Percentiles rank a stretch among this genome's conserved stretches.
Conservation (phyloP, 1,140 invertebrate species). For the Lucilia cuprina region DNA sequence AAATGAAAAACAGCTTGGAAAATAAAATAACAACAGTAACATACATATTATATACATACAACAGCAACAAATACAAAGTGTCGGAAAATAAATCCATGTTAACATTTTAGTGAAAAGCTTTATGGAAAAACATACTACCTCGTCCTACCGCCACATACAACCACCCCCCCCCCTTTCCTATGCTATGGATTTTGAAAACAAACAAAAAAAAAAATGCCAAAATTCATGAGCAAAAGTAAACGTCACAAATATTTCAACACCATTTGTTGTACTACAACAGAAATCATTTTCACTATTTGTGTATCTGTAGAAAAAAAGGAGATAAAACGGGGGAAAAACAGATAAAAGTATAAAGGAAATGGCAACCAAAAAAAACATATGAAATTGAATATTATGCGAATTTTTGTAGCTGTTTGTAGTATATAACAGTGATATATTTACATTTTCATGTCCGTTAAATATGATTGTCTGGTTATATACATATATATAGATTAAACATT, state of each 20-base stretch:
- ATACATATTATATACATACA: background rate
- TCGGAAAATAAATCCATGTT: conserved; percentile 17
- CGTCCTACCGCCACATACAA: no score
- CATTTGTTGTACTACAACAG: background rate
- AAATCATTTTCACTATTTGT: background rate
- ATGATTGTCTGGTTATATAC: background rate
- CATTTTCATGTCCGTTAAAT: conserved; percentile 23
- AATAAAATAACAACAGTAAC: background rate
- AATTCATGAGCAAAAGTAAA: background rate
- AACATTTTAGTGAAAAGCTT: conserved; percentile 15
- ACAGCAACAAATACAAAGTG: conserved; percentile 9
- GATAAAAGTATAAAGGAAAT: background rate
- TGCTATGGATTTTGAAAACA: no score
- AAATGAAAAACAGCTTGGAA: background rate
- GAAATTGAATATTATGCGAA: background rate
- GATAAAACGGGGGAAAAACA: background rate
- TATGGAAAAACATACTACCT: background rate
- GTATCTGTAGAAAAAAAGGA: background rate
- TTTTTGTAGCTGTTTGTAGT: background rate
- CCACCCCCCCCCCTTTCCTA: no score
- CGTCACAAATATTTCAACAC: conserved; percentile 14
- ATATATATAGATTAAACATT: background rate
- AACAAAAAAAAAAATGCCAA: background rate
- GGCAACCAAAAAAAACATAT: background rate
- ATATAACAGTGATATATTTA: conserved; percentile 3